Conservation (phyloP, 2,888 invertebrate genomes). For the Phytoseiulus persimilis region DNA sequence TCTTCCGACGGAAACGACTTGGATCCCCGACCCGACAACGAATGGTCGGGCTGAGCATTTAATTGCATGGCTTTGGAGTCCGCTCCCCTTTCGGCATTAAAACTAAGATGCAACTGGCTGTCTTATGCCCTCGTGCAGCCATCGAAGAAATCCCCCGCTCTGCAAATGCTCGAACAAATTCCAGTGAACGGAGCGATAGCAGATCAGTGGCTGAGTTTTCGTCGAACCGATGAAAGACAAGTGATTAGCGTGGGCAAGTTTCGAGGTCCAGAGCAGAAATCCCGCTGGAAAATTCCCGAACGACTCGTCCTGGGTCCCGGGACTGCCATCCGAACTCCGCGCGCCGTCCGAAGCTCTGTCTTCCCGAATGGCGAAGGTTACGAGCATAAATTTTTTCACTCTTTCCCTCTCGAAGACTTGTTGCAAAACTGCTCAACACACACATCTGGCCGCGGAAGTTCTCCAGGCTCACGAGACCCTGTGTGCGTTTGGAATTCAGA, state of each 20-base stretch:
- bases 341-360: no score
- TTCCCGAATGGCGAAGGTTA: neutral
- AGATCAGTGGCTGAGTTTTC: neutral
- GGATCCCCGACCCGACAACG: neutral
- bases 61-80: neutral
- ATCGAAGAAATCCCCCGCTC: neutral
- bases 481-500: neutral
- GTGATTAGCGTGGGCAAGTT: no score
- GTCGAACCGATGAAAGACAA: neutral
- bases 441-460: neutral
- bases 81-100: neutral
- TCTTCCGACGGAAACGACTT: neutral
- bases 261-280: no score
- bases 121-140: neutral
- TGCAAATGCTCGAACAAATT: neutral
- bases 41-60: neutral
- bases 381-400: neutral
- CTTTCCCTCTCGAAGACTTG: neutral
- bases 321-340: no score
- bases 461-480: neutral
- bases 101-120: constrained; percentile 5
- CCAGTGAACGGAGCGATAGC: neutral
- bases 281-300: no score
- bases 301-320: no score
- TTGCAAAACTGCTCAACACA: neutral